These are phyloP conservation scores for Caenorhabditis briggsae DNA, from an alignment of 1,140 invertebrate species.

Conservation along the genomic window DNA sequence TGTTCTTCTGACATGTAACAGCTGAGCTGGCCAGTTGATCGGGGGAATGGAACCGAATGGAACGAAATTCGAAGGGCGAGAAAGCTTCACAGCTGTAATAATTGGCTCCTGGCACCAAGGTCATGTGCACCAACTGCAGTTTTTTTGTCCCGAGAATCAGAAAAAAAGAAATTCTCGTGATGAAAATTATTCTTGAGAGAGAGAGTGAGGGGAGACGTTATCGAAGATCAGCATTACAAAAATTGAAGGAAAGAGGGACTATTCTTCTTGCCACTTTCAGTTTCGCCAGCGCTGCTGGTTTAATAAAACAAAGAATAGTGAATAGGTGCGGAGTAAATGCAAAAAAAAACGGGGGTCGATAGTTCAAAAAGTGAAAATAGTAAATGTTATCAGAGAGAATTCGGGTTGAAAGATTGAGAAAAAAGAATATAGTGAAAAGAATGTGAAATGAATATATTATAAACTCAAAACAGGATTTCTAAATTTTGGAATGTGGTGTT, in stretches of 20 bases:
- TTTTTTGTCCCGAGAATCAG: not conserved
- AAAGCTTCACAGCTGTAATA: not conserved
- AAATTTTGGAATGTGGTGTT: too few relatives aligned
- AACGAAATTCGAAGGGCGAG: not conserved
- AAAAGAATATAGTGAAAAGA: too few relatives aligned
- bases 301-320: too few relatives aligned
- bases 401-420: too few relatives aligned
- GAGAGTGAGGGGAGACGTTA: not conserved
- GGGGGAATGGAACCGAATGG: not conserved
- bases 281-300: too few relatives aligned
- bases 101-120: constrained; percentile 42
- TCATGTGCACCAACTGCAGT: constrained; percentile 31
- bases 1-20: constrained; percentile 6
- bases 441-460: too few relatives aligned
- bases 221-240: constrained; percentile 46
- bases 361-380: too few relatives aligned
- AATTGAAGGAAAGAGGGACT: constrained; percentile 5
- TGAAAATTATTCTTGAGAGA: constrained; percentile 36
- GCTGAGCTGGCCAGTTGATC: constrained; percentile 1
- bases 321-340: too few relatives aligned
- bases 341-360: too few relatives aligned
- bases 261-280: not conserved
- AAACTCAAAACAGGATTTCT: too few relatives aligned
- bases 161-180: constrained; percentile 43
- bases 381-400: too few relatives aligned